Percentiles rank a stretch among this genome's conserved stretches.
phyloP scores from a whole-genome alignment of 1,140 invertebrate genomes.

The Panonychus citri region DNA sequence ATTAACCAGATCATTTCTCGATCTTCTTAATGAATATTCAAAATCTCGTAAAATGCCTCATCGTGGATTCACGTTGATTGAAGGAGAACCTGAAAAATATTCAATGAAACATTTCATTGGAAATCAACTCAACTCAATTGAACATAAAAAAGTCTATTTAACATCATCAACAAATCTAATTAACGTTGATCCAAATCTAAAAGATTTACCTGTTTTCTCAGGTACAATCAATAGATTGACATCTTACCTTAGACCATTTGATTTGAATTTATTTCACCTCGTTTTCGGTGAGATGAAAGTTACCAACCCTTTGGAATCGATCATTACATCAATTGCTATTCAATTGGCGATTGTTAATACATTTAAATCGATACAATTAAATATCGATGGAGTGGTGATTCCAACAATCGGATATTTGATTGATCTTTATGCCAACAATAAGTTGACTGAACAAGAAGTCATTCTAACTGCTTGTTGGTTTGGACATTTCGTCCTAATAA shows the following conservation, averaged over 20 bases:
- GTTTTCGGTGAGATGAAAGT: not conserved
- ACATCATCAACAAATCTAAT: not conserved
- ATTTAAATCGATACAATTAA: not conserved
- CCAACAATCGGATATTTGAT: not conserved
- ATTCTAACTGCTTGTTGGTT: not conserved
- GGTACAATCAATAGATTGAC: not conserved
- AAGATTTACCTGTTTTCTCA: not conserved
- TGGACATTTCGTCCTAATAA: not conserved
- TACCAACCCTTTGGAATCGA: not conserved
- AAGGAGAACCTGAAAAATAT: not conserved
- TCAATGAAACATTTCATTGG: not conserved
- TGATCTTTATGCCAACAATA: not conserved
- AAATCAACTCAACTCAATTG: not conserved
- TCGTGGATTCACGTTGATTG: not conserved
- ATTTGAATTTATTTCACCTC: not conserved
- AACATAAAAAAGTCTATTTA: not conserved
- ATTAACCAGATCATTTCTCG: not conserved
- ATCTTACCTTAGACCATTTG: not conserved
- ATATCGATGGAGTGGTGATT: not conserved
- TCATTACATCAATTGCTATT: not conserved
- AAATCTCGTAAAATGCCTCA: not conserved
- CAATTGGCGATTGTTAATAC: not conserved
- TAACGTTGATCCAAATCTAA: not conserved
- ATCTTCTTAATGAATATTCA: not conserved
- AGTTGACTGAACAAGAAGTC: not conserved